Conservation (phyloP, 2,113 vertebrate genomes). For the Sus scrofa region DNA sequence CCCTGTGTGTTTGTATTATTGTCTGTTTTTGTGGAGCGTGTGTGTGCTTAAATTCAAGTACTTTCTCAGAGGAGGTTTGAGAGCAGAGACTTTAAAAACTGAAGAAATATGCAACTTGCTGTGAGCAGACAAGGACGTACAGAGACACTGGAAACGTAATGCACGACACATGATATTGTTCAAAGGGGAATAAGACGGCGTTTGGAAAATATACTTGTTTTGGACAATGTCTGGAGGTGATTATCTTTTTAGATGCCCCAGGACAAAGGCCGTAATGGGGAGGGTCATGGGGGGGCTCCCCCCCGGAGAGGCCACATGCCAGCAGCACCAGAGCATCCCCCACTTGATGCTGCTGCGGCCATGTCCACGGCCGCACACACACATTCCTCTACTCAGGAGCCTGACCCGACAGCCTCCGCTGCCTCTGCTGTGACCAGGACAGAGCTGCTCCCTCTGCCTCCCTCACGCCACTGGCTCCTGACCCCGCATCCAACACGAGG, state of each 20-base stretch:
- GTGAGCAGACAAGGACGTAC: neutral
- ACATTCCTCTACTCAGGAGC: neutral
- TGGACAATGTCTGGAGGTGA: neutral
- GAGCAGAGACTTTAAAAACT: neutral
- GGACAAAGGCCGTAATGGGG: neutral
- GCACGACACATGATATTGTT: neutral
- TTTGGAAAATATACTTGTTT: neutral
- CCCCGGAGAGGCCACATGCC: neutral
- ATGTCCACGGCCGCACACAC: accelerated
- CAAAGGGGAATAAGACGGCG: neutral
- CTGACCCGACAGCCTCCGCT: neutral
- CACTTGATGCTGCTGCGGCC: neutral
- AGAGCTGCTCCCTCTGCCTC: no score
- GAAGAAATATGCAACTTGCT: neutral
- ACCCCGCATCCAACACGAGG: neutral
- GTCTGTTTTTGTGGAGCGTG: neutral
- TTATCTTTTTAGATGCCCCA: neutral
- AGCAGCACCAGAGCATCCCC: accelerated
- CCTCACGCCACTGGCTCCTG: neutral
- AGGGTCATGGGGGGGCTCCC: neutral
- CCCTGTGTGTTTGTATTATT: neutral
- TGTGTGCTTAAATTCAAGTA: neutral
- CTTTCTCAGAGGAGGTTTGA: neutral
- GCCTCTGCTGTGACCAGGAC: neutral
- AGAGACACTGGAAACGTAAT: neutral